Conservation (phyloP, 2,888 invertebrate genomes). For the Orchesellides sinensis region DNA sequence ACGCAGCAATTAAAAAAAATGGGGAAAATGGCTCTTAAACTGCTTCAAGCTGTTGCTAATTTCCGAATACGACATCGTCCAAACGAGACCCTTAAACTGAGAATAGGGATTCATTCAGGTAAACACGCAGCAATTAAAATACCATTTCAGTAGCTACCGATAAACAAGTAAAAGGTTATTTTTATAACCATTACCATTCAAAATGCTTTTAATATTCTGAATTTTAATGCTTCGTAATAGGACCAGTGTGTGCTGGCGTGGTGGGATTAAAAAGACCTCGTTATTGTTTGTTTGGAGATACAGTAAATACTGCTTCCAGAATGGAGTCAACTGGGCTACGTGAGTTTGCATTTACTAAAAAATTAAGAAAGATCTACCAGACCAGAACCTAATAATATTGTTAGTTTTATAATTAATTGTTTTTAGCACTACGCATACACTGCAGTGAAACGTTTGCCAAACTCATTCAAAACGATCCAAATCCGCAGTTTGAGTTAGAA, state of each 20-base stretch:
- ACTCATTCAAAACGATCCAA: conserved; percentile 87
- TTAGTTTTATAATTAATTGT: too few relatives aligned
- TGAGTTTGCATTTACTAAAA: conserved; percentile 80
- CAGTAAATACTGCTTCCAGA: conserved; percentile 88
- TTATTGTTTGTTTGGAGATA: conserved; percentile 90
- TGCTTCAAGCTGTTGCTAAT: conserved; percentile 89
- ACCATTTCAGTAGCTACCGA: too few relatives aligned
- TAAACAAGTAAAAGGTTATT: too few relatives aligned
- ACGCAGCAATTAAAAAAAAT: too few relatives aligned
- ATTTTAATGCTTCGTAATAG: conserved; percentile 78
- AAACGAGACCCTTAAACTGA: conserved; percentile 90
- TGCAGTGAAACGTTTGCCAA: conserved; percentile 89
- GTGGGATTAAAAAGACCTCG: conserved; percentile 93
- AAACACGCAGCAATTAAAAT: conserved; percentile 4
- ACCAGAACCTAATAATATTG: too few relatives aligned
- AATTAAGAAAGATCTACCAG: too few relatives aligned
- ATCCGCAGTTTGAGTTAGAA: conserved; percentile 87
- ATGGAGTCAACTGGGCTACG: conserved; percentile 90
- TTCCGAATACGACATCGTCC: conserved; percentile 94
- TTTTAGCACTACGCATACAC: conserved; percentile 91
- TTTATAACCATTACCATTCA: neutral
- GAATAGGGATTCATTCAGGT: conserved; percentile 83
- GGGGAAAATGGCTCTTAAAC: conserved; percentile 90
- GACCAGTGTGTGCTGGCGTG: conserved; percentile 95
- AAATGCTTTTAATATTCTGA: neutral